Evolutionary conservation across 2,113 vertebrate genomes (phyloP).

Genomic region (Nothoprocta pentlandii): DNA sequence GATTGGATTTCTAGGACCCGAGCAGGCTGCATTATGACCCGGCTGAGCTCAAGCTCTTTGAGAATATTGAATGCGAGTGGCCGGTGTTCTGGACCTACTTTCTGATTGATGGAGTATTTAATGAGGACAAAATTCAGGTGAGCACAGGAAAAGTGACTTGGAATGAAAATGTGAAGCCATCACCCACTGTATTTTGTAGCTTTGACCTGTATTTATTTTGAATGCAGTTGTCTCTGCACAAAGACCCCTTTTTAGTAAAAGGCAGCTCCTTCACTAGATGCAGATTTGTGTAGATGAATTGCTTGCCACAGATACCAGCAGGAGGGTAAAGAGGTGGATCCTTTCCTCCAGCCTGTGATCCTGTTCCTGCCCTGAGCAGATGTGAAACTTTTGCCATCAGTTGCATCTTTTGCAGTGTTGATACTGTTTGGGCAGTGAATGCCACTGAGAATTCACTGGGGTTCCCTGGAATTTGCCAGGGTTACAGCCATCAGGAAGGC

Average conservation of each 20-base stretch:
- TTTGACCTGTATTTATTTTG: not conserved
- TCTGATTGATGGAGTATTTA: constrained; percentile 93
- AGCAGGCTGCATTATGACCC: constrained; percentile 95
- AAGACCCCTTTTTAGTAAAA: not conserved
- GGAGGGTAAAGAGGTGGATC: not conserved
- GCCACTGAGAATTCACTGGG: not conserved
- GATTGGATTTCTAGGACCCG: constrained; percentile 86
- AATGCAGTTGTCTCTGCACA: not conserved
- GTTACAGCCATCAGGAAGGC: not conserved
- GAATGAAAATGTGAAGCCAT: not conserved
- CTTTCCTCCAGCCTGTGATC: not conserved
- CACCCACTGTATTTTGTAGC: not conserved
- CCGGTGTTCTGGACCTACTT: constrained; percentile 98
- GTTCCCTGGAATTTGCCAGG: not conserved
- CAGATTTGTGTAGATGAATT: not conserved
- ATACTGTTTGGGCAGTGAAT: not conserved
- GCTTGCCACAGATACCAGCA: too few species aligned
- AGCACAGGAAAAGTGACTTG: constrained; percentile 19
- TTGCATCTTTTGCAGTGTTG: not conserved
- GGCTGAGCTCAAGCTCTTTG: constrained; percentile 97
- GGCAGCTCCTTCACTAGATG: not conserved
- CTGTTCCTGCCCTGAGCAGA: not conserved
- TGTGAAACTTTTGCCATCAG: not conserved
- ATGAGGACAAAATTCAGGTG: constrained; percentile 91
- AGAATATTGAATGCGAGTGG: constrained; percentile 99